Base-by-base conservation (phyloP, 23 tunicate genomes). In the Pegea sp. region DNA sequence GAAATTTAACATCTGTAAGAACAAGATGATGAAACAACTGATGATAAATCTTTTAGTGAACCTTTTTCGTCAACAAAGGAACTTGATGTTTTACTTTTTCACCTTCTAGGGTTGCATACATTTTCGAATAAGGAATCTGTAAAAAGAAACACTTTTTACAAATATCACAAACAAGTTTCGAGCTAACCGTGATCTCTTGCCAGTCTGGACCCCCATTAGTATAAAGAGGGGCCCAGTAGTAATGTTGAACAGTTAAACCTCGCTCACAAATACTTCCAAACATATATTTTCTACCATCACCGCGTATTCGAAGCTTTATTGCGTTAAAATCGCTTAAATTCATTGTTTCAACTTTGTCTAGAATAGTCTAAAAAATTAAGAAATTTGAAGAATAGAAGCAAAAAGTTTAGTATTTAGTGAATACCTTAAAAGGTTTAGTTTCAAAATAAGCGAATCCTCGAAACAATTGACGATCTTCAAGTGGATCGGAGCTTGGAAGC, bases 191-290 rank as follows among this genome's bases (percentile, higher is more conserved):
- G 11, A 89, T 52, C 34, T 64, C 70, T 44, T 89, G 72, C 98
- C 98, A 89, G 23, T 88, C 59, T 24, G 88, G 89, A 7, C 98
- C 98, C 16, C 98, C 98, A 27, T 70, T 66, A 3, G 98, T 89
- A 54, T 78, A 62, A 18, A 89, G 56, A 5, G 98, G 90, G 26
- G 51, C 65, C 1, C 44, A 19, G 31, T 57, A 77, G 57, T 52
- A 58, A 24, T 33, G 3, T 25, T 57, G 33, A 19, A 32, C 22
- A 0, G 42, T 72, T 18, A 56, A 26, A 6, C 64, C 69, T 22
- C 48, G 29, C 42, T 73, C 73, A 30, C 65, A 56, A 2, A 53
- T 16, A 5, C 64, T 59, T 60, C 75, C 93, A 26, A 91, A 72
- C 53, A 42, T 43, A 65, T 91, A 91, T 48, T 54, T 67, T 26